Percentiles rank a stretch among this genome's conserved stretches.
Evolutionary conservation across 2,888 invertebrate species (phyloP).

Genomic region (Dicycla oo): DNA sequence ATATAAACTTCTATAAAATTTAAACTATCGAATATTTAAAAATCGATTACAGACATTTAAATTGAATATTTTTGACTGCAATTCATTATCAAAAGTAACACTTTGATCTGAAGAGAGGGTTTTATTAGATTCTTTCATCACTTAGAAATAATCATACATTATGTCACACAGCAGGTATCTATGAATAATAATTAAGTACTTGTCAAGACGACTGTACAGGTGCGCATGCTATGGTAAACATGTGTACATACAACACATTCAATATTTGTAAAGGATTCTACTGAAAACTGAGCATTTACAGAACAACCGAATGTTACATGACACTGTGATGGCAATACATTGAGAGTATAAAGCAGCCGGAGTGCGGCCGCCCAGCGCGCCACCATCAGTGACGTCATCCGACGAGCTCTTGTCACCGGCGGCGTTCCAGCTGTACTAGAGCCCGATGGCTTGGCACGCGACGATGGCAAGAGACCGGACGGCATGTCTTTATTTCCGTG

Average conservation of each 20-base stretch:
- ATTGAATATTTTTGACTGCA: neutral
- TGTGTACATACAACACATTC: neutral
- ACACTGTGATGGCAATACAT: neutral
- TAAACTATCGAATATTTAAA: conserved; percentile 19
- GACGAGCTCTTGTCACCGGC: no score
- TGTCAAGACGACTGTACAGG: neutral
- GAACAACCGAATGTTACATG: conserved; percentile 27
- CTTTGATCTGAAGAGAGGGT: neutral
- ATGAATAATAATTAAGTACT: conserved; percentile 44
- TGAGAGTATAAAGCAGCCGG: neutral
- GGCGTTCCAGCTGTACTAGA: no score
- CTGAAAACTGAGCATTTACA: conserved; percentile 43
- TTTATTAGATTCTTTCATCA: neutral
- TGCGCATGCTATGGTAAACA: neutral
- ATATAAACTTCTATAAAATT: conserved; percentile 14
- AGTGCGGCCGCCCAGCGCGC: no score
- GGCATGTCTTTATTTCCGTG: no score
- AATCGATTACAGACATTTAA: conserved; percentile 29
- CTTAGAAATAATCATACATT: neutral
- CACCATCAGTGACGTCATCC: no score
- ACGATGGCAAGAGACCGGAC: no score
- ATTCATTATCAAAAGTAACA: neutral
- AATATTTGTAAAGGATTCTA: conserved; percentile 27
- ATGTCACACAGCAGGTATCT: neutral
- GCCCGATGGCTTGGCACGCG: no score